phyloP scores from a whole-genome alignment of 2,113 vertebrate species.

The Lampris incognitus region DNA sequence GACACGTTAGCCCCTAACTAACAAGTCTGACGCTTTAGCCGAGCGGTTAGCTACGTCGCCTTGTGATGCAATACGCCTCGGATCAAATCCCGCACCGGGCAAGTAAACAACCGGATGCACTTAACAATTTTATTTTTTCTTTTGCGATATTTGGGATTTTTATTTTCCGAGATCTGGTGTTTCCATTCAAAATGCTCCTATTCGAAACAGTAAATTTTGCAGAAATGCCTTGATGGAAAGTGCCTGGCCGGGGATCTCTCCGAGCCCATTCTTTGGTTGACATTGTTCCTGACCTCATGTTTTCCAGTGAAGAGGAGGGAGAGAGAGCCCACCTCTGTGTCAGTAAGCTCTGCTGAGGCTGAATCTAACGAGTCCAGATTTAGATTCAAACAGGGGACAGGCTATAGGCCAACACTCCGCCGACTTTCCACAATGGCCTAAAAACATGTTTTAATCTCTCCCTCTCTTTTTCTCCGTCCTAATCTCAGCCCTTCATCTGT shows the following conservation, averaged over 20 bases:
- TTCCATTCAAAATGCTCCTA: not conserved
- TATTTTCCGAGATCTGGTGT: not conserved
- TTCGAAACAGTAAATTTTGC: no score
- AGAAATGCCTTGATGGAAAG: no score
- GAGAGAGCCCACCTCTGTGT: constrained; percentile 47
- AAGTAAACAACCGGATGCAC: no score
- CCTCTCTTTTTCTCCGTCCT: constrained; percentile 1
- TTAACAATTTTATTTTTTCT: not conserved
- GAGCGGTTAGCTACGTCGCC: no score
- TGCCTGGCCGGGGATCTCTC: constrained; percentile 45
- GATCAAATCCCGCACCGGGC: no score
- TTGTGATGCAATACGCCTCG: no score
- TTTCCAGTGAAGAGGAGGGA: constrained; percentile 73
- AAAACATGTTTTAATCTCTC: not conserved
- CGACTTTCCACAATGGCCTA: constrained; percentile 45
- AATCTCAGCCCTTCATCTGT: not conserved
- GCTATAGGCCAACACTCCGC: constrained; percentile 46
- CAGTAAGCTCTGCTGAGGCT: constrained; percentile 50
- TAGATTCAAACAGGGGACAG: constrained; percentile 61
- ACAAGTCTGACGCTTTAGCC: no score
- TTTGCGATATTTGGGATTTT: not conserved
- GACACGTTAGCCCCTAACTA: no score
- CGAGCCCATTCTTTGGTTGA: constrained; percentile 70
- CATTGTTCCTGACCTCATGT: constrained; percentile 83
- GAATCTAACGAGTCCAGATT: constrained; percentile 50